phyloP scores from a whole-genome alignment of 1,140 invertebrate species.

The Littorina saxatilis region DNA sequence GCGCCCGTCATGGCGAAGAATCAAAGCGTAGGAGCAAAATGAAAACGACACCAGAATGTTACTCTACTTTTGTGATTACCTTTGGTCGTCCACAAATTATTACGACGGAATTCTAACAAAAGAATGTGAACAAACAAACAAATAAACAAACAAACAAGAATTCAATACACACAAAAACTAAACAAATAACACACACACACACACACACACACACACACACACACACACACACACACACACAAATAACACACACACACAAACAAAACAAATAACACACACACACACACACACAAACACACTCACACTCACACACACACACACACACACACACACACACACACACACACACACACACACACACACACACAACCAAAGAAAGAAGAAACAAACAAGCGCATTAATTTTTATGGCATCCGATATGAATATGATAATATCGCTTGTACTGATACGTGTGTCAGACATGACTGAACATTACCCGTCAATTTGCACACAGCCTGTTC shows the following conservation, averaged over 20 bases:
- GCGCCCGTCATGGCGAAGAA: no score
- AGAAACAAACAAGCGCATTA: neutral
- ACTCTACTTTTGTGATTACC: no score
- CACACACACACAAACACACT: neutral
- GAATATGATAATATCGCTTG: no score
- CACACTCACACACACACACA: neutral
- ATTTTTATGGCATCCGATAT: no score
- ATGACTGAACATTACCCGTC: no score
- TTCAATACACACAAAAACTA: neutral
- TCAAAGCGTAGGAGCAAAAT: no score
- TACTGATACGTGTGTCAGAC: no score
- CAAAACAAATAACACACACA: conserved; percentile 1
- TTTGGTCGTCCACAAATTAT: no score
- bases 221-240: neutral
- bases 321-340: conserved; percentile 19
- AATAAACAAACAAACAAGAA: neutral
- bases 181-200: neutral
- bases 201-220: neutral
- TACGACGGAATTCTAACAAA: no score
- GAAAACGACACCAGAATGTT: no score
- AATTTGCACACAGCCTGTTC: no score
- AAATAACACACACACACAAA: neutral
- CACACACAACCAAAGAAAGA: neutral
- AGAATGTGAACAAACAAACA: no score
- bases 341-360: neutral